Percentiles rank a stretch among this genome's conserved stretches.
Conservation (phyloP, 2,888 invertebrate genomes). For the Penaeus monodon region DNA sequence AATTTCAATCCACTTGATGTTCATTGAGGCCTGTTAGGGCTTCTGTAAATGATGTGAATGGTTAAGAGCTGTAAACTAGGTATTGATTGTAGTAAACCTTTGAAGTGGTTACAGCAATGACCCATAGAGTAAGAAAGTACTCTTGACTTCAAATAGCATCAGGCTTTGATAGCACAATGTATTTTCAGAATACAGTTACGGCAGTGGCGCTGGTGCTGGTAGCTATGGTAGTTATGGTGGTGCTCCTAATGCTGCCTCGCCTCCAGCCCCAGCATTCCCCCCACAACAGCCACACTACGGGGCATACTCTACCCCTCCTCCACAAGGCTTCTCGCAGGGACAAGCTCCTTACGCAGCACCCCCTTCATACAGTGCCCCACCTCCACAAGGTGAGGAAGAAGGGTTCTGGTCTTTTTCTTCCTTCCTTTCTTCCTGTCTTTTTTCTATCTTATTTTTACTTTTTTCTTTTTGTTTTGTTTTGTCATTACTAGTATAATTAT, state of each 20-base stretch:
- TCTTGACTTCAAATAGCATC: too few relatives aligned
- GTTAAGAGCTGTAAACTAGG: too few relatives aligned
- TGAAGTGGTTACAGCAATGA: too few relatives aligned
- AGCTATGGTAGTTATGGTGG: conserved; percentile 48
- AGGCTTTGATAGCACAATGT: too few relatives aligned
- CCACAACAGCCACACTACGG: conserved; percentile 48
- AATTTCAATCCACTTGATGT: too few relatives aligned
- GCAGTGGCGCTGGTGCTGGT: conserved; percentile 46
- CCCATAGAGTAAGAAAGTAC: too few relatives aligned
- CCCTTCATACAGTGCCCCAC: conserved; percentile 44
- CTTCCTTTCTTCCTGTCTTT: not conserved
- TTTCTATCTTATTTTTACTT: not conserved
- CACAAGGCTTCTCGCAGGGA: conserved; percentile 50
- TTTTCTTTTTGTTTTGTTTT: too few relatives aligned
- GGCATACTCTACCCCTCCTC: conserved; percentile 55
- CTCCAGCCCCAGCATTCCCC: conserved; percentile 43
- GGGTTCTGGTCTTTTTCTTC: too few relatives aligned
- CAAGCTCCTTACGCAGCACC: conserved; percentile 49
- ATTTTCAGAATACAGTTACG: conserved; percentile 52
- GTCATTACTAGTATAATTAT: too few relatives aligned
- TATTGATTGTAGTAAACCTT: too few relatives aligned
- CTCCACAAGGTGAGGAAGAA: conserved; percentile 45
- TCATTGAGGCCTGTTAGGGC: too few relatives aligned
- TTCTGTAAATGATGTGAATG: too few relatives aligned
- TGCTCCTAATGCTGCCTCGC: conserved; percentile 36